Conservation (phyloP, 2,113 vertebrate species). For the Heptranchias perlo region DNA sequence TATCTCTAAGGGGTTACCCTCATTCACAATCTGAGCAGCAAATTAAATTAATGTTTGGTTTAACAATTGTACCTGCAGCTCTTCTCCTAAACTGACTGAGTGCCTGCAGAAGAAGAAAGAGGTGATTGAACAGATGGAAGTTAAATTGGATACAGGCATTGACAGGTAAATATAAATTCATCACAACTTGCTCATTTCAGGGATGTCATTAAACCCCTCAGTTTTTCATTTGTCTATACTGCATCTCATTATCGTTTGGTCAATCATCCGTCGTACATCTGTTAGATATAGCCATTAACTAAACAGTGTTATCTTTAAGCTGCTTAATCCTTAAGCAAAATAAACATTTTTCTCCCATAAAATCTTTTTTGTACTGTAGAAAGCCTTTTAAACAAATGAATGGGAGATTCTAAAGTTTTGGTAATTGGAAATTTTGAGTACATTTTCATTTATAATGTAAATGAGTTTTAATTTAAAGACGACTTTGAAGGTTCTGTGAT, state of each 20-base stretch:
- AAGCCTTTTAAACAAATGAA: not conserved
- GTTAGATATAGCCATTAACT: not conserved
- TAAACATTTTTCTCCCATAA: not conserved
- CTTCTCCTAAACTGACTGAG: slow-evolving; percentile 92
- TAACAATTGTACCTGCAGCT: slow-evolving; percentile 57
- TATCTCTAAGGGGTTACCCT: not conserved
- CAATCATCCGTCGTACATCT: slow-evolving; percentile 19
- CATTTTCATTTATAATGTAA: not conserved
- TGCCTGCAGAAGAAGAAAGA: slow-evolving; percentile 99
- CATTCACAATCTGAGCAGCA: not conserved
- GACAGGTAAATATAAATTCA: slow-evolving; percentile 72
- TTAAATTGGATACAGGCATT: slow-evolving; percentile 95
- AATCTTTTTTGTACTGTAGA: slow-evolving; percentile 2
- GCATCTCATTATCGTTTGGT: slow-evolving; percentile 24
- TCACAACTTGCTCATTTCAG: not conserved
- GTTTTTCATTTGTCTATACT: not conserved
- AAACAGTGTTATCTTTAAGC: slow-evolving; percentile 20
- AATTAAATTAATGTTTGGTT: not conserved
- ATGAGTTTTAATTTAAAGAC: not conserved
- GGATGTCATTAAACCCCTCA: slow-evolving; percentile 17
- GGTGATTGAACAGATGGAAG: slow-evolving; percentile 98
- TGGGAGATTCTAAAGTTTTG: not conserved
- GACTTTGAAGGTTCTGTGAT: not conserved
- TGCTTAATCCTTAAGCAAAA: not conserved
- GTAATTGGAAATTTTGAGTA: not conserved